Conservation (phyloP, 2,888 invertebrate genomes). For the Apoderus coryli region DNA sequence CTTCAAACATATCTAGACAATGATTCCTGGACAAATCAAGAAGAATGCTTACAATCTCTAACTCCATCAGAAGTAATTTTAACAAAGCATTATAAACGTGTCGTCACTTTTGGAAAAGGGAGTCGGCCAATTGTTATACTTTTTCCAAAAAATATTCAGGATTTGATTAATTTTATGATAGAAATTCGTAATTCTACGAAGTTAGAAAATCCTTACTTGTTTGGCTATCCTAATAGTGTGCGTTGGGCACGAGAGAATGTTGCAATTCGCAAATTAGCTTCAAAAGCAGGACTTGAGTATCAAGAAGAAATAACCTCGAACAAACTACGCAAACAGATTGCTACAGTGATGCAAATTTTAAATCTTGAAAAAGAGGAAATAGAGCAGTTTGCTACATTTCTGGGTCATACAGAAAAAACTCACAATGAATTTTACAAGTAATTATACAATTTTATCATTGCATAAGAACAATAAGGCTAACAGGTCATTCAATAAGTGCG, state of each 20-base stretch:
- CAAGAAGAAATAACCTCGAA: conserved; percentile 18
- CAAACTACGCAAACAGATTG: conserved; percentile 20
- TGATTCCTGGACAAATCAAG: conserved; percentile 12
- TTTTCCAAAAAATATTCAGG: conserved; percentile 18
- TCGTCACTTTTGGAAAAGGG: conserved; percentile 22
- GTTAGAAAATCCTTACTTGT: conserved; percentile 21
- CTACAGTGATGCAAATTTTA: conserved; percentile 20
- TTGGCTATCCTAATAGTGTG: conserved; percentile 18
- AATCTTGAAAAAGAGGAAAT: conserved; percentile 16
- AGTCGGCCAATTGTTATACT: conserved; percentile 21
- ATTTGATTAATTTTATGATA: conserved; percentile 17
- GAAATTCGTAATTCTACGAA: conserved; percentile 19
- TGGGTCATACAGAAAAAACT: conserved; percentile 18
- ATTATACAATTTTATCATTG: too few species aligned
- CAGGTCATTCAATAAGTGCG: too few species aligned
- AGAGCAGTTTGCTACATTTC: conserved; percentile 16
- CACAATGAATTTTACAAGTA: conserved; percentile 17
- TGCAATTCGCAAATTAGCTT: conserved; percentile 17
- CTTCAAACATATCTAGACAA: conserved; percentile 13
- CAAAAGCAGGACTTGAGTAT: conserved; percentile 17
- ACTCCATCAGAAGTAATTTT: conserved; percentile 17
- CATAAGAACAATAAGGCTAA: too few species aligned
- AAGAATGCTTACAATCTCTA: conserved; percentile 18
- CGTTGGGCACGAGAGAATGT: conserved; percentile 22
- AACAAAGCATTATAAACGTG: conserved; percentile 19